These are phyloP conservation scores for Ennomos erosarius DNA, from an alignment of 2,888 invertebrate species.

Conservation along the genomic window DNA sequence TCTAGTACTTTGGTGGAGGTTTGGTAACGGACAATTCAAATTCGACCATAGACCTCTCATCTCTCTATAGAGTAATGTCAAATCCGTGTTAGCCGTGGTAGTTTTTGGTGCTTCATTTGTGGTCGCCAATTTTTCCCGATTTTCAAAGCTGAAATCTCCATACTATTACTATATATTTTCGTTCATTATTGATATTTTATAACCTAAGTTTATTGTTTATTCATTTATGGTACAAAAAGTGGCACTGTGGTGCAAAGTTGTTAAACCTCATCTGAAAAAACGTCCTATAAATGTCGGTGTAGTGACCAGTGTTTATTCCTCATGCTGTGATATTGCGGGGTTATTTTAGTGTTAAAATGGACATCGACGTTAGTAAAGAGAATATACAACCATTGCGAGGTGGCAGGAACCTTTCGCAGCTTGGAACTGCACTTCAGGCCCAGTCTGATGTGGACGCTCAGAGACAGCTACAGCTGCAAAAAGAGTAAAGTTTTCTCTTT, in stretches of 20 bases:
- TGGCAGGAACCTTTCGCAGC: constrained; percentile 92
- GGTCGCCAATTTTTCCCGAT: constrained; percentile 72
- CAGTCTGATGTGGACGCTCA: constrained; percentile 89
- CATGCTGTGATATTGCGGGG: constrained; percentile 73
- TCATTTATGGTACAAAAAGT: constrained; percentile 41
- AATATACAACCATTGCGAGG: constrained; percentile 97
- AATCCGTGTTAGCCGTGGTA: constrained; percentile 71
- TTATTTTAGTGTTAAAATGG: constrained; percentile 84
- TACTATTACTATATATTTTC: constrained; percentile 38
- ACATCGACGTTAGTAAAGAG: constrained; percentile 94
- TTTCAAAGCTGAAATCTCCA: constrained; percentile 63
- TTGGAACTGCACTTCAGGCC: constrained; percentile 92
- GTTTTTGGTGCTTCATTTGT: constrained; percentile 78
- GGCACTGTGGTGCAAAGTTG: constrained; percentile 39
- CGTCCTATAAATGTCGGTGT: constrained; percentile 65
- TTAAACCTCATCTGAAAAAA: constrained; percentile 55
- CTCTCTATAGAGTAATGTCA: constrained; percentile 72
- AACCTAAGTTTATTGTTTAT: constrained; percentile 40
- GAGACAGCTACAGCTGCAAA: constrained; percentile 88
- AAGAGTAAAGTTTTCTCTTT: constrained; percentile 84
- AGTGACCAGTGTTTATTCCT: constrained; percentile 74
- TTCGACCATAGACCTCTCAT: constrained; percentile 62
- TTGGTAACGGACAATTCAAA: constrained; percentile 58
- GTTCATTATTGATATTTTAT: constrained; percentile 42
- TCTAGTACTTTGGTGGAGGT: too few species aligned